Base-by-base conservation (phyloP, 64 coral and sea anemone genomes). In the Montipora foliosa region DNA sequence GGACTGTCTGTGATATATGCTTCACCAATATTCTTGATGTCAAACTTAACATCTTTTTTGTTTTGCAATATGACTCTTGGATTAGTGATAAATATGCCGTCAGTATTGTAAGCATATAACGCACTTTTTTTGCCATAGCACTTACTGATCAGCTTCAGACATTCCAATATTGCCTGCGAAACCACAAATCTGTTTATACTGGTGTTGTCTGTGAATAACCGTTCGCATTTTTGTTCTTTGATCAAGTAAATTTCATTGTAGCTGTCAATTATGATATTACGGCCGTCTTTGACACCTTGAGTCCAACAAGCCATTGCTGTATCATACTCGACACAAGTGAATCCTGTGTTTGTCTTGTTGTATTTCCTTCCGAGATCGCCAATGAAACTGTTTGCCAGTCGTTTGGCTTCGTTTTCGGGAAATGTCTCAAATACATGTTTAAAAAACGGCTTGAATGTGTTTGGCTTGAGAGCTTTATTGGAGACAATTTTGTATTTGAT, bases 291-390 rank as follows among this genome's bases (percentile, higher is more conserved):
- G 4, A 87, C 20, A 8, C n/a, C 14, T 11, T 19, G 17, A 5
- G 82, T 78, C 91, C 91, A 87, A 78, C 68, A 67, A 60, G 50
- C 62, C 57, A 77, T 75, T 0, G 44, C 81, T 21, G 91, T 93
- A 0, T 87, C 53, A 6, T 87, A 77, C 0, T 77, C 53, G 2
- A 29, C 67, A 17, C 37, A 93, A 4, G 74, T 78, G 10, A 93
- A 93, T 0, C 91, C 82, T 14, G 44, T 1, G 19, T 75, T 59
- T 19, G 16, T 60, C 13, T 48, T 47, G 7, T 86, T 44, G 12
- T 92, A 92, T 86, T 67, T 86, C 5, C 72, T 58, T 7, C 91
- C 91, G 0, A 92, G 52, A 4, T 79, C 29, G 0, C 91, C 91
- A 24, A 86, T 86, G 16, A 87, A 92, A 3, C 9, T 45, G 58